Conservation (phyloP, 1,140 invertebrate species). For the Heliothis subflexa region DNA sequence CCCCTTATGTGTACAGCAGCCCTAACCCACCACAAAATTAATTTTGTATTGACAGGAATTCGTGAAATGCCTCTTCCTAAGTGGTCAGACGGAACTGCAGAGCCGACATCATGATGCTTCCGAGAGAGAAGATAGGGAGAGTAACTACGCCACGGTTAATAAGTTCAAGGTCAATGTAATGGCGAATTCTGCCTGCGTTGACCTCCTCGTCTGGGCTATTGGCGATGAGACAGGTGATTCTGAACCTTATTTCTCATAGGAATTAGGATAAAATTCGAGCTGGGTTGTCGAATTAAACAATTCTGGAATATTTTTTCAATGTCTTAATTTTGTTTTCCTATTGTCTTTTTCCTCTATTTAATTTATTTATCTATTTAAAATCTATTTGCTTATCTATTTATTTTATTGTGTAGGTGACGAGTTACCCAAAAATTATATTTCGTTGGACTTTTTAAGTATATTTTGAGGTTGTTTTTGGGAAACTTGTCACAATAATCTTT, state of each 20-base stretch:
- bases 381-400: conserved; percentile 19
- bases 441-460: too few species aligned
- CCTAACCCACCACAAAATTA: neutral
- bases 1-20: too few species aligned
- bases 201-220: conserved; percentile 98
- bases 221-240: conserved; percentile 96
- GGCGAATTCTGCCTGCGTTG: conserved; percentile 98
- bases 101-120: conserved; percentile 93
- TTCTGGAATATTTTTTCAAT: neutral
- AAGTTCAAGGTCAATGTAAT: conserved; percentile 98
- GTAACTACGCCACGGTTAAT: conserved; percentile 92
- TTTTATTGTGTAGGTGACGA: neutral
- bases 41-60: conserved; percentile 83
- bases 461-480: neutral
- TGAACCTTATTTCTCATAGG: neutral
- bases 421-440: neutral
- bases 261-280: neutral
- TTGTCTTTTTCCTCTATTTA: neutral
- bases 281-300: neutral
- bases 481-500: conserved; percentile 27
- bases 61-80: conserved; percentile 93
- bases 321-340: neutral
- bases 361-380: conserved; percentile 1
- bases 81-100: conserved; percentile 96
- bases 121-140: conserved; percentile 93